These are phyloP conservation scores for Protonemura montana DNA, from an alignment of 2,888 invertebrate species.

Conservation along the genomic window DNA sequence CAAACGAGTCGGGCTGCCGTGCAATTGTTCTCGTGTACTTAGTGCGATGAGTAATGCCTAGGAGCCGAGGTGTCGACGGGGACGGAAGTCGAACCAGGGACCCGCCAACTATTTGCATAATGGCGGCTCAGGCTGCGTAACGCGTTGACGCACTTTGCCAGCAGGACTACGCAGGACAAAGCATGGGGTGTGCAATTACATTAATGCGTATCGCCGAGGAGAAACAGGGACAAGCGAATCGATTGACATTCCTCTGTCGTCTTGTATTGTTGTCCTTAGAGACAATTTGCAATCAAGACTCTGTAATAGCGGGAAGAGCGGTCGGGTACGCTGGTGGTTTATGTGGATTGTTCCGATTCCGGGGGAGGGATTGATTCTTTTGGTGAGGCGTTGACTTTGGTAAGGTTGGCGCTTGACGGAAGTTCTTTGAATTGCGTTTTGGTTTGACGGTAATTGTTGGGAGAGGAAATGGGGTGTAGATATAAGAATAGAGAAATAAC, in stretches of 20 bases:
- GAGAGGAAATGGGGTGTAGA: too few relatives aligned
- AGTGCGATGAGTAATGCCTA: background rate
- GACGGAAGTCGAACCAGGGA: background rate
- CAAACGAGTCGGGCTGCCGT: background rate
- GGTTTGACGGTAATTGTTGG: too few relatives aligned
- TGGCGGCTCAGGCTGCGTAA: background rate
- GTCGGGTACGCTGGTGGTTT: too few relatives aligned
- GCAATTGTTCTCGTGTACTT: background rate
- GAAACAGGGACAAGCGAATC: background rate
- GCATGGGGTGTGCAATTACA: background rate
- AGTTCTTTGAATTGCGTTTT: too few relatives aligned
- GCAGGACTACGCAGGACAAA: background rate
- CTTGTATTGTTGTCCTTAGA: background rate
- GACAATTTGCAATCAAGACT: slow-evolving; percentile 1
- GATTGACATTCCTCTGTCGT: background rate
- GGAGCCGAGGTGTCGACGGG: background rate
- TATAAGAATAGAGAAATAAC: too few relatives aligned
- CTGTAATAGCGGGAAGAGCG: too few relatives aligned
- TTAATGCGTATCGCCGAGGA: background rate
- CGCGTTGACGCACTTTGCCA: background rate
- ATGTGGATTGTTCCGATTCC: too few relatives aligned
- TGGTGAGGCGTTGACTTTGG: too few relatives aligned
- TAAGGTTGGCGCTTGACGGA: too few relatives aligned
- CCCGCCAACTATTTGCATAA: slow-evolving; percentile 3
- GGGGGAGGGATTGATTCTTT: too few relatives aligned